Base-by-base conservation (phyloP, 2,113 vertebrate genomes). In the Leptobrachium ailaonicum region DNA sequence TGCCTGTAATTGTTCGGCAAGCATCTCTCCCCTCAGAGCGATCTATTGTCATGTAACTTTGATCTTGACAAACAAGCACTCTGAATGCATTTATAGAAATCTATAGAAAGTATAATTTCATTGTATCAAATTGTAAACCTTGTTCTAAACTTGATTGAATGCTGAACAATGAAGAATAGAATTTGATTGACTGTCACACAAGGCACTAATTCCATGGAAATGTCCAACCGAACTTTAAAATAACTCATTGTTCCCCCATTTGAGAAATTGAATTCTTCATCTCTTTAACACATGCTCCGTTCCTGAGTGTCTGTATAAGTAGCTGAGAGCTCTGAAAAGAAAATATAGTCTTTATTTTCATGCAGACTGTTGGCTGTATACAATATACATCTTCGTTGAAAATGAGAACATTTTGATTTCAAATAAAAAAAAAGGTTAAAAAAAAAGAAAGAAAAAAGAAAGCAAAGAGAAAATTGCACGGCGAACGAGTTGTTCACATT, bases 221-320 rank as follows among this genome's bases (percentile, higher is more conserved):
- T 80, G 79, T 80, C 79, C 79, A 80, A 80, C 79, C 79, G 73
- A 80, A 80, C 79, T 80, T 80, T 80, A 75, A 80, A 80, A 80
- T 80, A 80, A 75, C 64, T 80, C 79, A 80, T 80, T 80, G 79
- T 80, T 80, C 64, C 79, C 41, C 58, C 84, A 53, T 76, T 47
- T 62, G 42, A 80, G 71, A 71, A 62, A 68, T 68, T 74, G 41
- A 60, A 68, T 80, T 80, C 54, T 67, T 75, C 71, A 42, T 42
- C 64, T 75, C 71, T 75, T 75, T 69, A 80, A 75, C 79, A 69
- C 72, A 80, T 42, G 70, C 79, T 75, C 78, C 58, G 53, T 47
- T 80, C 71, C 79, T 42, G 43, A 66, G 71, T 62, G 54, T 80
- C 79, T 74, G 79, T 41, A 62, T 74, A 47, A 32, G 20, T 56